Base-by-base conservation (phyloP, 2,113 vertebrate species). In the Turdus rufiventris region DNA sequence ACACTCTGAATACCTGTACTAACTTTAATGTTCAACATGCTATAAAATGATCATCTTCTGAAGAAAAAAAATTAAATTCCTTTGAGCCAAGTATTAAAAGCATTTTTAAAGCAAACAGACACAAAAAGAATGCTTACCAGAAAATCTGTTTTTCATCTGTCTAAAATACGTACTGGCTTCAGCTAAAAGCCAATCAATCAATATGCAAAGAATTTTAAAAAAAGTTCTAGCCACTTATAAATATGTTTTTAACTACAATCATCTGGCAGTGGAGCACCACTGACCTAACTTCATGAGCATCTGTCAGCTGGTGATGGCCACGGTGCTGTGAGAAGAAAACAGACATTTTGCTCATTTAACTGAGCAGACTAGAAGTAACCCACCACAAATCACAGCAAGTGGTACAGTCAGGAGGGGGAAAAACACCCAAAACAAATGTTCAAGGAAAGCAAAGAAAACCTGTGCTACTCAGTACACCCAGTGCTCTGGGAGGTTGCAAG, bases 141-240 rank as follows among this genome's bases (percentile, higher is more conserved):
- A 93, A 93, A 96, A 90, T 96, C 95, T 98, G 97, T 1, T 97
- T 96, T 89, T 97, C 96, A 96, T 97, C 93, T 94, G 73, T 70
- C 65, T 50, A 86, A 92, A 95, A 91, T 94, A 96, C 78, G 23
- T 96, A 95, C 82, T 97, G 96, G 96, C 83, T 94, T 93, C 95
- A 91, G 53, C 96, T 91, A 91, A 86, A 97, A 97, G 96, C 97
- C 92, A 96, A 96, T 96, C 97, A 97, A 93, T 96, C 95, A 96
- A 96, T 92, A 95, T 23, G 67, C 88, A 91, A 97, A 76, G 92
- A 93, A 91, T 29, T 12, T 47, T 47, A 20, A 45, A 62, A n/a
- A 47, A 60, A 50, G 12, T 60, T 66, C 10, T 18, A 40, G 85
- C 29, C 93, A 95, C 93, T 65, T 91, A 96, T 86, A 97, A 97